Conservation (phyloP, 2,888 invertebrate species). For the Clitarchus hookeri region DNA sequence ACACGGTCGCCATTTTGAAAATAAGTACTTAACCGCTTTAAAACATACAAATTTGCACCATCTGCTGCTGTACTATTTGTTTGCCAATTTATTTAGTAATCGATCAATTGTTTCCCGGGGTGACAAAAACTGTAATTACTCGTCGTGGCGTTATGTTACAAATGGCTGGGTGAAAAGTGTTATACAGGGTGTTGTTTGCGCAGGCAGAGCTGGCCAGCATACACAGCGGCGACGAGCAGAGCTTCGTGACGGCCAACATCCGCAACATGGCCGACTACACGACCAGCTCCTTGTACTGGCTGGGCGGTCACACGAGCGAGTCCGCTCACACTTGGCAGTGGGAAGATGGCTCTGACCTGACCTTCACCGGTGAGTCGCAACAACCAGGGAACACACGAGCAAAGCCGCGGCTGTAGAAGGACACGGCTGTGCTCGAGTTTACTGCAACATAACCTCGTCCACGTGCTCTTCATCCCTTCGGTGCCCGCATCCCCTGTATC, state of each 20-base stretch:
- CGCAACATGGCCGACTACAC: constrained; percentile 72
- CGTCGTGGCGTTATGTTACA: too few species aligned
- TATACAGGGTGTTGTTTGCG: constrained; percentile 25
- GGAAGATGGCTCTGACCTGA: constrained; percentile 66
- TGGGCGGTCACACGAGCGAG: constrained; percentile 60
- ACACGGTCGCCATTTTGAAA: too few species aligned
- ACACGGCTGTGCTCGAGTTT: not conserved
- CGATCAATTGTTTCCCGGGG: too few species aligned
- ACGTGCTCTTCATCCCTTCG: too few species aligned
- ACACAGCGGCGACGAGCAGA: constrained; percentile 69
- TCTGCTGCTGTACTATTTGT: too few species aligned
- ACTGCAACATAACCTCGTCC: not conserved
- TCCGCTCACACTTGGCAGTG: constrained; percentile 61
- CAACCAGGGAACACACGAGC: not conserved
- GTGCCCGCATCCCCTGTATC: too few species aligned
- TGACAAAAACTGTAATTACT: too few species aligned
- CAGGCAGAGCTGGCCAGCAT: constrained; percentile 71
- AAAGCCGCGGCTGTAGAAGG: too few species aligned
- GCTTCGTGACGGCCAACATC: constrained; percentile 70
- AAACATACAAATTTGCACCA: too few species aligned
- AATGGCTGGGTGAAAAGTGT: not conserved
- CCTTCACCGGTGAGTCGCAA: constrained; percentile 61
- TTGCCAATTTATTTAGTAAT: too few species aligned
- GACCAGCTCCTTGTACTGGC: constrained; percentile 75
- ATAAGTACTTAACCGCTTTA: too few species aligned